Conservation (phyloP, 2,113 vertebrate species). For the Polyodon spathula region DNA sequence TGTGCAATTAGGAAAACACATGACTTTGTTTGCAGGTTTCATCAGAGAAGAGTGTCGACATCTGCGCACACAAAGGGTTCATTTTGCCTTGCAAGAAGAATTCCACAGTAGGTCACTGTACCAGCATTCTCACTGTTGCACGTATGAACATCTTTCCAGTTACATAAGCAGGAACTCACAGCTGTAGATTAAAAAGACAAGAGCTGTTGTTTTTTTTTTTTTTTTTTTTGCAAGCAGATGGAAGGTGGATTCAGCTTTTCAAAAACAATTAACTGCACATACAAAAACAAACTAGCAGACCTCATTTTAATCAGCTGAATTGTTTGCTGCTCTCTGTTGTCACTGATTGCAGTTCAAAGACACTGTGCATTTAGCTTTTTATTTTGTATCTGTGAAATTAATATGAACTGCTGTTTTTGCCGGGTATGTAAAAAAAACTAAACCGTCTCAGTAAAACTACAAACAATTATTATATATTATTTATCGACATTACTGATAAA, state of each 20-base stretch:
- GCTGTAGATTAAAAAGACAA: no score
- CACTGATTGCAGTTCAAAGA: not conserved
- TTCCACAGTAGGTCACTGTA: no score
- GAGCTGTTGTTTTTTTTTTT: no score
- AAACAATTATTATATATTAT: no score
- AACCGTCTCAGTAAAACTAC: no score
- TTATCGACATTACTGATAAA: no score
- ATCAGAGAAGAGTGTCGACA: conserved; percentile 15
- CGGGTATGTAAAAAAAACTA: no score
- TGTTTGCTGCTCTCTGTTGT: conserved; percentile 4
- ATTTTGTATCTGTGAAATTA: not conserved
- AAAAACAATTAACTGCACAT: not conserved
- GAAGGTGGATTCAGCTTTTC: not conserved
- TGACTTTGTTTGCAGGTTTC: conserved; percentile 1
- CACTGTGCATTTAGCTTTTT: not conserved
- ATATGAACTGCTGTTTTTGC: not conserved
- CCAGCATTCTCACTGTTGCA: no score
- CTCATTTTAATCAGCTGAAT: conserved; percentile 9
- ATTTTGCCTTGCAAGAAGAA: conserved; percentile 6
- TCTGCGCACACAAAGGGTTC: conserved; percentile 9
- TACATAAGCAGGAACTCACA: no score
- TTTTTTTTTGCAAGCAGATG: not conserved
- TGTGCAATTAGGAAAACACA: no score
- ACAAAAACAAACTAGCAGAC: not conserved
- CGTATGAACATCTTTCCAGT: no score